phyloP scores from a whole-genome alignment of 2,888 invertebrate species.

The Cheilosia pagana region DNA sequence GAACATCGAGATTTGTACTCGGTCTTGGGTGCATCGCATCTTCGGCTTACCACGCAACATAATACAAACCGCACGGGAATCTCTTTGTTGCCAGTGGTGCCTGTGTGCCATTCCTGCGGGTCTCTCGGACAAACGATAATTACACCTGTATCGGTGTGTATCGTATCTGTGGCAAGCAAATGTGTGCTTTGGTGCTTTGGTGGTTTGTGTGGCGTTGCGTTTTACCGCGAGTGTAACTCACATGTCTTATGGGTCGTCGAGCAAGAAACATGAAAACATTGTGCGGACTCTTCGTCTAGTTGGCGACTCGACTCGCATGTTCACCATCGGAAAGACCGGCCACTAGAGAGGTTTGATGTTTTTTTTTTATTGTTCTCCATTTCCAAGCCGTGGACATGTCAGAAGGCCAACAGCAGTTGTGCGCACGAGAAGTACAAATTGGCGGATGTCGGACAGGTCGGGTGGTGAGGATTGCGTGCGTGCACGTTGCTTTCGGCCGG shows the following conservation, averaged over 20 bases:
- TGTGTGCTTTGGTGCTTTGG: too few species aligned
- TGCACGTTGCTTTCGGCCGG: constrained; percentile 13
- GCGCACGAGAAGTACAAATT: constrained; percentile 70
- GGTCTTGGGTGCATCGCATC: constrained; percentile 32
- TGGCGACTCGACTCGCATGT: constrained; percentile 64
- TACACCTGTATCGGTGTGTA: constrained; percentile 54
- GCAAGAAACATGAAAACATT: constrained; percentile 54
- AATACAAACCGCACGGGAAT: constrained; percentile 54
- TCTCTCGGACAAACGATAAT: constrained; percentile 48
- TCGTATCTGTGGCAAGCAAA: constrained; percentile 30
- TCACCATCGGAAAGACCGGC: constrained; percentile 26
- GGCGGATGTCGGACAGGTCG: constrained; percentile 66
- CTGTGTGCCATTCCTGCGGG: constrained; percentile 1
- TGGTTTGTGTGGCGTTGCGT: constrained; percentile 48
- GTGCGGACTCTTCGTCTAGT: constrained; percentile 57
- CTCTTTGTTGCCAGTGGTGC: constrained; percentile 49
- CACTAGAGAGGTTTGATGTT: constrained; percentile 15
- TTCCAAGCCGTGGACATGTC: constrained; percentile 61
- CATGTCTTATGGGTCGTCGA: constrained; percentile 55
- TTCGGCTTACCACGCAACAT: constrained; percentile 46
- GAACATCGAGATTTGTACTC: constrained; percentile 60
- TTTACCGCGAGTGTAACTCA: constrained; percentile 52
- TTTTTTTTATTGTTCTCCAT: constrained; percentile 13
- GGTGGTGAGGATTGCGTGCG: constrained; percentile 61
- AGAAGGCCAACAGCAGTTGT: constrained; percentile 66